Base-by-base conservation (phyloP, 2,113 vertebrate genomes). In the Atrichornis clamosus region DNA sequence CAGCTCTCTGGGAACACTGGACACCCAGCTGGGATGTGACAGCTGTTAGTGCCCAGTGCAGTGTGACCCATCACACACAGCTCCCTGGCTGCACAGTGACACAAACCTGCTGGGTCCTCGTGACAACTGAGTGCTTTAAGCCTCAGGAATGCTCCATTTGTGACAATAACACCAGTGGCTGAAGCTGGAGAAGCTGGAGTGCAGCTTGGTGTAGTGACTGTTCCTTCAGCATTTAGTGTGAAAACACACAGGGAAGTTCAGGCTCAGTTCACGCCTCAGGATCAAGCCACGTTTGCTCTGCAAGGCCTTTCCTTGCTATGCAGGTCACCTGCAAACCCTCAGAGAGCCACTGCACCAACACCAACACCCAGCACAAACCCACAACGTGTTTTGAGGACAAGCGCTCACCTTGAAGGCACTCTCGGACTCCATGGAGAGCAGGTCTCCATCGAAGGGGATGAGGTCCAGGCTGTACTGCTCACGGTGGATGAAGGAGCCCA, bases 401-500 rank as follows among this genome's bases (percentile, higher is more conserved):
- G 41, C 0, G 4, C 95, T 32, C 95, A 99, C 99, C 98, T 99
- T 99, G 95, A 99, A 99, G 0, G 99, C 98, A 6, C 98, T 98
- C 94, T 99, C 99, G 0, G 99, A 99, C 84, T 99, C 99, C 99
- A 99, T 99, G 95, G 99, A 99, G 24, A 99, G 98, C 87, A 99
- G 98, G 91, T 99, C 99, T 18, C 99, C 98, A 1, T 99, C 99
- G 11, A 99, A 99, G 9, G 99, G 99, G 63, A 99, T 99, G 67
- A 99, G 95, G 91, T 99, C 99, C 44, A 99, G 98, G 89, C 99
- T 99, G 90, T 99, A 99, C 93, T 99, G 99, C 23, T 99, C 99
- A 1, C 99, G 98, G 81, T 99, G 99, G 92, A 98, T 98, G 89
- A 99, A 99, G 42, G 99, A 99, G 41, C 98, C 98, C 91, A 99